These are phyloP conservation scores for Canis aureus DNA, from an alignment of 2,113 vertebrate species.

Conservation along the genomic window DNA sequence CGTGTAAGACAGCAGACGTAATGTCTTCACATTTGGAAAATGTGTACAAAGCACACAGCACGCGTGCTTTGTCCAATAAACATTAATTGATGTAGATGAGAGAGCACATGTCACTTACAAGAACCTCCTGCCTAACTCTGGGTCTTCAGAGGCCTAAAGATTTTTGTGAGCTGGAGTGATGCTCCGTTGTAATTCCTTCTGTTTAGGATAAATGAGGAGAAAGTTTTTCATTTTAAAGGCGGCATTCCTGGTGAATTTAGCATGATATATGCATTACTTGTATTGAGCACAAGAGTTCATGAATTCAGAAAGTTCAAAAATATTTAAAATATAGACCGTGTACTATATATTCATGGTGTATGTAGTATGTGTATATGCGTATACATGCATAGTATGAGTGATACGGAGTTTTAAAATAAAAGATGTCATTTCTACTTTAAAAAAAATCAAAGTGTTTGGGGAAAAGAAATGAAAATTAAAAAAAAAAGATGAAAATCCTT, in stretches of 20 bases:
- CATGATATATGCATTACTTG: neutral
- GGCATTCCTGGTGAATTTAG: neutral
- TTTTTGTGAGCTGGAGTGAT: conserved; percentile 26
- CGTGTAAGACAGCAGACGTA: neutral
- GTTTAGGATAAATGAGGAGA: neutral
- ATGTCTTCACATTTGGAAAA: conserved; percentile 25
- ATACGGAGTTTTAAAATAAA: conserved; percentile 50
- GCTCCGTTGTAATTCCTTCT: conserved; percentile 25
- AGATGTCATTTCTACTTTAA: neutral
- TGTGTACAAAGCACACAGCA: neutral
- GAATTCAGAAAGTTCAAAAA: conserved; percentile 36
- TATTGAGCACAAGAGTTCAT: neutral
- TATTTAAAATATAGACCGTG: neutral
- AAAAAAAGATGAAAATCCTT: conserved; percentile 26
- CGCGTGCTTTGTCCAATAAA: neutral
- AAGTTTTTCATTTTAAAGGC: neutral
- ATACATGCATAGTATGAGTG: neutral
- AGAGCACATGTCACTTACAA: conserved; percentile 6
- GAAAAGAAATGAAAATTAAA: conserved; percentile 8
- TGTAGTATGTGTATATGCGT: neutral
- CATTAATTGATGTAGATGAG: conserved; percentile 57
- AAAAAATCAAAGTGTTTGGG: neutral
- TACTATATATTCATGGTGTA: neutral
- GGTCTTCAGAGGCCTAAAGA: conserved; percentile 43
- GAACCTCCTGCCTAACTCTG: conserved; percentile 15